A percentile compares a stretch with the other conserved stretches of the same genome.
Evolutionary conservation across 2,888 invertebrate genomes (phyloP).

Genomic region (Charanyca ferruginea): DNA sequence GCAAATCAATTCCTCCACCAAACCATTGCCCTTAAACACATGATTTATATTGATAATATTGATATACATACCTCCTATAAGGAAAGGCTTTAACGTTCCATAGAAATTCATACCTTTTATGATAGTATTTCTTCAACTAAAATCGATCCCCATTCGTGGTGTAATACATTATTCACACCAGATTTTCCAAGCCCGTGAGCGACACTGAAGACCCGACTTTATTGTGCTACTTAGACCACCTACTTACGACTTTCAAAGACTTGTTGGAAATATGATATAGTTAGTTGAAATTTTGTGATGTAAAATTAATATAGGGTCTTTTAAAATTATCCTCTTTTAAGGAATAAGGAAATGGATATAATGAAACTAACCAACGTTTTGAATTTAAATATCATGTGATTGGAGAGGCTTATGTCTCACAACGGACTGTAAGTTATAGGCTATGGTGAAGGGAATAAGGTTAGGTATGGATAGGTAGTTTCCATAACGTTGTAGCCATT

Average conservation of each 20-base stretch:
- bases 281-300: not conserved
- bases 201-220: conserved; percentile 31
- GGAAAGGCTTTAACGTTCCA: conserved; percentile 25
- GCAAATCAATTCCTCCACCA: conserved; percentile 28
- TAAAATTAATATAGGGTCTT: not conserved
- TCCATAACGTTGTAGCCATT: no score
- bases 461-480: no score
- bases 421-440: no score
- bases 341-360: not conserved
- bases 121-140: conserved; percentile 51
- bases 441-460: no score
- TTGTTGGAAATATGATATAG: not conserved
- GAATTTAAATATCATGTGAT: no score
- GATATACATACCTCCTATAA: conserved; percentile 28
- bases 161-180: conserved; percentile 57
- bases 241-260: conserved; percentile 13
- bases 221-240: conserved; percentile 14
- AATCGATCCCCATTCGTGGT: conserved; percentile 52
- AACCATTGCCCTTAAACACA: conserved; percentile 32
- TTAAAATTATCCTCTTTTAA: not conserved
- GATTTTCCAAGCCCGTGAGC: conserved; percentile 48
- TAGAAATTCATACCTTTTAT: conserved; percentile 49
- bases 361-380: no score
- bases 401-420: no score
- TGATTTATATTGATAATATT: conserved; percentile 41